These are phyloP conservation scores for Lottia gigantea DNA, from an alignment of 2,888 invertebrate genomes.

Conservation along the genomic window DNA sequence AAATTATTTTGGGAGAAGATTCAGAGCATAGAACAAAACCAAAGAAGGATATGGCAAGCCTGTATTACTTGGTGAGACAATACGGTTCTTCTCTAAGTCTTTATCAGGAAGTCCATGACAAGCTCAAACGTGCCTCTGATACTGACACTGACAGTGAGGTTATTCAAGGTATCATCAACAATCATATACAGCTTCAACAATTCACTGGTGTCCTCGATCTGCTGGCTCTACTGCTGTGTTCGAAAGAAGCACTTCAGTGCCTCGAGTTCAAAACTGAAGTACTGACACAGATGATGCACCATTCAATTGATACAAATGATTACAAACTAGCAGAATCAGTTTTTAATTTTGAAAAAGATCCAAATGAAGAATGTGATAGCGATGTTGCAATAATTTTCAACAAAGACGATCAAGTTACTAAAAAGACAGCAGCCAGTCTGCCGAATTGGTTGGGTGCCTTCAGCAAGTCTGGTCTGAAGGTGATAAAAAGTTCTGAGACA, in stretches of 20 bases:
- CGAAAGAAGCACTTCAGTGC: not conserved
- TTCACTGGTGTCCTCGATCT: not conserved
- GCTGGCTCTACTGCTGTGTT: not conserved
- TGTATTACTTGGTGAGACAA: not conserved
- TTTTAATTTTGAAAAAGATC: not conserved
- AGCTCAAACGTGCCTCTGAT: not conserved
- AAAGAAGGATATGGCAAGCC: not conserved
- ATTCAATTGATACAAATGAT: not conserved
- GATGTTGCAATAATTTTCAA: not conserved
- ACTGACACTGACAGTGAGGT: not conserved
- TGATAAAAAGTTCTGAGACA: not conserved
- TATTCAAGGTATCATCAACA: not conserved
- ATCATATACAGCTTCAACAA: not conserved
- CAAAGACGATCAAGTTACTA: not conserved
- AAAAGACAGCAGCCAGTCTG: no score
- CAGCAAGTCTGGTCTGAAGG: not conserved
- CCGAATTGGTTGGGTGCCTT: no score
- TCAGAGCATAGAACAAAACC: not conserved
- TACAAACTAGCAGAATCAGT: not conserved
- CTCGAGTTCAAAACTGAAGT: not conserved
- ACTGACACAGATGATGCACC: not conserved
- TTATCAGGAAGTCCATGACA: not conserved
- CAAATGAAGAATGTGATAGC: not conserved
- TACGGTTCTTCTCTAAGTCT: not conserved
- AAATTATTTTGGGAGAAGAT: not conserved